Base-by-base conservation (phyloP, 2,888 invertebrate genomes). In the Orthosia gracilis region DNA sequence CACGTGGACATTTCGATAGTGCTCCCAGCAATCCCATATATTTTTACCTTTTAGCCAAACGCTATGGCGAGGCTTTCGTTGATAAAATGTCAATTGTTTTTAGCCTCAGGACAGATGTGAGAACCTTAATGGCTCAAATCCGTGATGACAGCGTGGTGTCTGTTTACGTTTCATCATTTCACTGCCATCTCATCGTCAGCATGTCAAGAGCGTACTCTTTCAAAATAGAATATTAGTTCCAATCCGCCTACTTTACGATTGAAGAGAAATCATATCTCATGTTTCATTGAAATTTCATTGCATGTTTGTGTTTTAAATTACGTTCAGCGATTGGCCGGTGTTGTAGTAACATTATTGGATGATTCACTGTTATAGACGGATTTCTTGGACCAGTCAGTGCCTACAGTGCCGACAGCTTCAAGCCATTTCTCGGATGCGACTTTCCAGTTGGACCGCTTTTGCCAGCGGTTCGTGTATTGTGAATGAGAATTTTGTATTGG, bases 171-270 rank as follows among this genome's bases (percentile, higher is more conserved):
- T 26, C 13, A 4, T 21, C 0, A 21, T 49, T 49, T 57, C 18
- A 21, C 57, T 57, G 0, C 11, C 26, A 49, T 23, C 45, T 23
- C 3, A 45, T n/a, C 13, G 3, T 21, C 9, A 47, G 5, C 0
- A n/a, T 54, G 47, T 57, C 1, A 23, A n/a, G 21, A 31, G 9
- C 40, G 9, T 40, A 9, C 40, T 40, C 3, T 31, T 47, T 76
- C 4, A 58, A 77, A 66, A 77, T 77, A 77, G 58, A 74, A 12
- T 54, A 15, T n/a, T n/a, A 26, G 3, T 4, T n/a, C 0, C 0
- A 5, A 18, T 9, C n/a, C 9, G 2, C 45, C 12, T 45, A 15
- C 47, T 70, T 5, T 13, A 21, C 15, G 26, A n/a, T 5, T 7
- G n/a, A 9, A 4, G 17, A 4, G 4, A 31, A 58, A 31, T 21